These are phyloP conservation scores for Babyrousa celebensis DNA, from an alignment of 2,797 vertebrate genomes.

Conservation along the genomic window DNA sequence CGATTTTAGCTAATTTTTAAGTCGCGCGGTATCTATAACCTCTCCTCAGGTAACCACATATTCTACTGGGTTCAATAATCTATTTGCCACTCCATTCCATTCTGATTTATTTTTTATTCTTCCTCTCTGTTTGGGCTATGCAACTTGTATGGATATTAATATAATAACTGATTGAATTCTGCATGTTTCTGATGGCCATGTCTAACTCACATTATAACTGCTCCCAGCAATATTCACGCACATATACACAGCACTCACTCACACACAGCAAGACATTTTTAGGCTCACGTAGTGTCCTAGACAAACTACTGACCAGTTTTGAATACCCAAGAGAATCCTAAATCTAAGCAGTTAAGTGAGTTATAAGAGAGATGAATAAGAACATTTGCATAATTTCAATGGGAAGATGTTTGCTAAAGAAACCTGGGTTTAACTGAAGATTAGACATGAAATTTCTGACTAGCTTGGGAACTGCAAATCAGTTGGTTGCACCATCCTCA, in stretches of 20 bases:
- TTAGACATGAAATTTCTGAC: conserved; percentile 49
- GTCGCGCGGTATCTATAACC: not conserved
- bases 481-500: not conserved
- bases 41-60: not conserved
- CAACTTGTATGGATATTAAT: not conserved
- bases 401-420: not conserved
- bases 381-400: not conserved
- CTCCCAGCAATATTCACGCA: not conserved
- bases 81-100: conserved; percentile 12
- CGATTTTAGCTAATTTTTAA: conserved; percentile 31
- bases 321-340: not conserved
- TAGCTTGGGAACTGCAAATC: not conserved
- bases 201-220: not conserved
- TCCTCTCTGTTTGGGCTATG: conserved; percentile 6
- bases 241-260: not conserved
- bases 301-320: not conserved
- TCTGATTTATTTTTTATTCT: conserved; percentile 25
- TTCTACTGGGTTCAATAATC: conserved; percentile 17
- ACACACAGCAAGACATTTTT: not conserved
- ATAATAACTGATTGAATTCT: conserved; percentile 41
- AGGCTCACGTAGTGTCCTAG: not conserved
- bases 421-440: not conserved
- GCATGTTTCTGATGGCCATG: not conserved
- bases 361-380: not conserved
- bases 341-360: not conserved